A percentile compares a stretch with the other conserved stretches of the same genome.
These are phyloP conservation scores for Craseonycteris thonglongyai DNA, from an alignment of 2,113 vertebrate species.

Conservation along the genomic window DNA sequence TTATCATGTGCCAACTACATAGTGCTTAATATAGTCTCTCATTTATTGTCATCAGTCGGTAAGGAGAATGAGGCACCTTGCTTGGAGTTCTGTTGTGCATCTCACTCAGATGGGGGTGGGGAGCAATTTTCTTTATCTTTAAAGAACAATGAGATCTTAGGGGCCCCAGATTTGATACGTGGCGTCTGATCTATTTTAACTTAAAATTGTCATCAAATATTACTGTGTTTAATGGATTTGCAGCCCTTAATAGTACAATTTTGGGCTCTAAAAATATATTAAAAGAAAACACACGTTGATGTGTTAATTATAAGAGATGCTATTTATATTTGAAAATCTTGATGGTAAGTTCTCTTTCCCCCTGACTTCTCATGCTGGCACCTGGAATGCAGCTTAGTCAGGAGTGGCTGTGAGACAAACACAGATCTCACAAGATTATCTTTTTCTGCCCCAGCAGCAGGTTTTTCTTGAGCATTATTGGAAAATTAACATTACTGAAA, in stretches of 20 bases:
- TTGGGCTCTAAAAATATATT: neutral
- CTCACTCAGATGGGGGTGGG: neutral
- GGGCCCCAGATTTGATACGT: neutral
- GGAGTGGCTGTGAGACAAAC: neutral
- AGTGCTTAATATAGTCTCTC: neutral
- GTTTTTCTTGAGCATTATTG: conserved; percentile 31
- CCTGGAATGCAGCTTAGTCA: neutral
- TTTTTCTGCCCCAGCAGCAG: neutral
- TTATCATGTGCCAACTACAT: neutral
- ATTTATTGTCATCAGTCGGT: neutral
- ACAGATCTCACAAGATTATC: neutral
- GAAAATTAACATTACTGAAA: conserved; percentile 32
- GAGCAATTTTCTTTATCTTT: neutral
- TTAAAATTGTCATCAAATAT: neutral
- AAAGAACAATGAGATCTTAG: neutral
- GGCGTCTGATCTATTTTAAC: neutral
- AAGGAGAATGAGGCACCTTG: neutral
- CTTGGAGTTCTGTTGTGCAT: neutral
- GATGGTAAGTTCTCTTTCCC: neutral
- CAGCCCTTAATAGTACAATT: neutral
- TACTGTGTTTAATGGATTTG: neutral
- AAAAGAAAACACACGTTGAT: neutral
- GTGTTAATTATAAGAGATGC: neutral
- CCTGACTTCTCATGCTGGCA: neutral
- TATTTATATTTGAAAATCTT: neutral